Evolutionary conservation across 2,797 vertebrate genomes (phyloP).

Genomic region (Semaprochilodus insignis): DNA sequence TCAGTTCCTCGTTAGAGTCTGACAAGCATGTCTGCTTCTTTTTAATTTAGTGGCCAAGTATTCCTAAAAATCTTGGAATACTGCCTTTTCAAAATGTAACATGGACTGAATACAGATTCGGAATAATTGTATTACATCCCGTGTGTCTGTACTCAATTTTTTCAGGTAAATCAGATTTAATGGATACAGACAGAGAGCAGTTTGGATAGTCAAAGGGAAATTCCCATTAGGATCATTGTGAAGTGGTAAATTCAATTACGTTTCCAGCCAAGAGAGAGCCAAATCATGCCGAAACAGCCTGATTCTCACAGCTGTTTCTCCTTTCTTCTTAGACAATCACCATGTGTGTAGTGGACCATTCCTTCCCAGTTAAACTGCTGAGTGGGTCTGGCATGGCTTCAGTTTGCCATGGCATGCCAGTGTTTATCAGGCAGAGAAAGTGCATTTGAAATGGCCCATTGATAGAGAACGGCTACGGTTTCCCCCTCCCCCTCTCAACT

Average conservation of each 20-base stretch:
- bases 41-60: too few species aligned
- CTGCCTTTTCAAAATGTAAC: too few species aligned
- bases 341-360: not conserved
- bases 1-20: too few species aligned
- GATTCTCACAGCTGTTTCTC: slow-evolving; percentile 18
- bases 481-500: slow-evolving; percentile 64
- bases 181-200: slow-evolving; percentile 17
- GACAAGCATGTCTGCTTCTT: too few species aligned
- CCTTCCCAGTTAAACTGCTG: not conserved
- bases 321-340: slow-evolving; percentile 16
- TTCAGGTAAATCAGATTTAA: not conserved
- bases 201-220: slow-evolving; percentile 23
- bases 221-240: slow-evolving; percentile 15
- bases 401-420: slow-evolving; percentile 53
- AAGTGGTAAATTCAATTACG: slow-evolving; percentile 34
- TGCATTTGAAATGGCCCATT: slow-evolving; percentile 67
- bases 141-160: not conserved
- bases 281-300: slow-evolving; percentile 33
- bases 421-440: slow-evolving; percentile 65
- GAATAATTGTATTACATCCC: too few species aligned
- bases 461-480: slow-evolving; percentile 63
- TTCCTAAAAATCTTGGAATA: too few species aligned
- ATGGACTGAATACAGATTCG: too few species aligned
- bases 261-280: slow-evolving; percentile 31
- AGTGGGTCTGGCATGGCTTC: slow-evolving; percentile 41